These are phyloP conservation scores for Scaptomyza tumidula DNA, from an alignment of 2,888 invertebrate genomes.

Conservation along the genomic window DNA sequence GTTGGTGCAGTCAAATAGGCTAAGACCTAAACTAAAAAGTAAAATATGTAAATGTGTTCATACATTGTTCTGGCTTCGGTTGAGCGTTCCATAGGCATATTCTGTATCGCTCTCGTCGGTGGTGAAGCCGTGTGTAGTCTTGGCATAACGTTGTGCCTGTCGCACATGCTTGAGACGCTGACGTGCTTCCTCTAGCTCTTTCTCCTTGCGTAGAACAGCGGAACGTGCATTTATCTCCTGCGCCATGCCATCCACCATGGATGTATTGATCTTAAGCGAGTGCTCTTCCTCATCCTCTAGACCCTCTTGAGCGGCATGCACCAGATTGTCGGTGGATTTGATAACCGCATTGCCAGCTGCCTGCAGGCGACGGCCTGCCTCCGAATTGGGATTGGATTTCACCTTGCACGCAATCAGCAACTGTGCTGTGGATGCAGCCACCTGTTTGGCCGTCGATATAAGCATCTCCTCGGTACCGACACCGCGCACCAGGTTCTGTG, in stretches of 20 bases:
- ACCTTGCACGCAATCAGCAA: slow-evolving; percentile 99
- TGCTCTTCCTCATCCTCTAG: slow-evolving; percentile 96
- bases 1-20: slow-evolving; percentile 35
- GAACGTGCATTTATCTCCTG: slow-evolving; percentile 97
- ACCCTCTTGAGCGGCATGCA: slow-evolving; percentile 96
- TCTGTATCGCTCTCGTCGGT: slow-evolving; percentile 88
- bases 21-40: slow-evolving; percentile 12
- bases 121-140: slow-evolving; percentile 86
- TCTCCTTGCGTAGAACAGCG: slow-evolving; percentile 96
- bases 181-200: slow-evolving; percentile 96
- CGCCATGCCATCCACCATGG: slow-evolving; percentile 98
- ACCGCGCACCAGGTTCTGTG: slow-evolving; percentile 97
- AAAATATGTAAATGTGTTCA: slow-evolving; percentile 54
- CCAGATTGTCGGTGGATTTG: slow-evolving; percentile 98
- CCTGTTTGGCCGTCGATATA: slow-evolving; percentile 97
- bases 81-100: slow-evolving; percentile 81
- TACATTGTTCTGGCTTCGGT: slow-evolving; percentile 83
- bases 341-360: slow-evolving; percentile 98
- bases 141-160: slow-evolving; percentile 94
- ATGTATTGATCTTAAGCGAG: slow-evolving; percentile 93
- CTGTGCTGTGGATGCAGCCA: slow-evolving; percentile 98
- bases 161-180: slow-evolving; percentile 95
- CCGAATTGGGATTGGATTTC: slow-evolving; percentile 98
- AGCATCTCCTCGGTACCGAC: slow-evolving; percentile 97
- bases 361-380: slow-evolving; percentile 95